phyloP scores from a whole-genome alignment of 1,140 invertebrate genomes.

The Mycetomoellerius zeteki region DNA sequence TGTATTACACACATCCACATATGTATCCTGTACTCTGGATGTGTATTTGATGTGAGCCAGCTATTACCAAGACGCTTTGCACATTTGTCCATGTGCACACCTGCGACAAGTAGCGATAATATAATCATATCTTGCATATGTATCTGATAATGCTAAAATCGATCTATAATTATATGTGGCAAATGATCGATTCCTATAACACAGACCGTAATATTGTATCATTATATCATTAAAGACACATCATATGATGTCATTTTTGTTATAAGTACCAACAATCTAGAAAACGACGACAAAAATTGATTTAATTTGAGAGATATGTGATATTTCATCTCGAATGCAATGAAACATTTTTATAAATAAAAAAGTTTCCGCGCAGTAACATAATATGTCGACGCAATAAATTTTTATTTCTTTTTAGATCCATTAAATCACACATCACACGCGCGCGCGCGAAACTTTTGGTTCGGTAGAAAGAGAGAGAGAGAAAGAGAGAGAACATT shows the following conservation, averaged over 20 bases:
- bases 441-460: too few species aligned
- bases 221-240: constrained; percentile 70
- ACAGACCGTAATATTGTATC: constrained; percentile 70
- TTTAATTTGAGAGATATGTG: neutral
- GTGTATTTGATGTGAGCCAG: neutral
- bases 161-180: constrained; percentile 71
- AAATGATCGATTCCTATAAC: constrained; percentile 75
- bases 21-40: neutral
- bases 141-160: constrained; percentile 32
- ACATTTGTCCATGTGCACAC: constrained; percentile 31
- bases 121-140: constrained; percentile 65
- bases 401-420: neutral
- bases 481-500: neutral
- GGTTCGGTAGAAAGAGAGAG: too few species aligned
- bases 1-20: neutral
- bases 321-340: neutral
- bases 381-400: neutral
- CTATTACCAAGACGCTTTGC: constrained; percentile 36
- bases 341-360: neutral
- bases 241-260: constrained; percentile 16
- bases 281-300: neutral
- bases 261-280: neutral
- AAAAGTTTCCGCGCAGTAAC: neutral
- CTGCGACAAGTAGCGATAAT: constrained; percentile 58
- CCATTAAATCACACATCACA: neutral